phyloP scores from a whole-genome alignment of 2,797 vertebrate species.

The Crotalus adamanteus region DNA sequence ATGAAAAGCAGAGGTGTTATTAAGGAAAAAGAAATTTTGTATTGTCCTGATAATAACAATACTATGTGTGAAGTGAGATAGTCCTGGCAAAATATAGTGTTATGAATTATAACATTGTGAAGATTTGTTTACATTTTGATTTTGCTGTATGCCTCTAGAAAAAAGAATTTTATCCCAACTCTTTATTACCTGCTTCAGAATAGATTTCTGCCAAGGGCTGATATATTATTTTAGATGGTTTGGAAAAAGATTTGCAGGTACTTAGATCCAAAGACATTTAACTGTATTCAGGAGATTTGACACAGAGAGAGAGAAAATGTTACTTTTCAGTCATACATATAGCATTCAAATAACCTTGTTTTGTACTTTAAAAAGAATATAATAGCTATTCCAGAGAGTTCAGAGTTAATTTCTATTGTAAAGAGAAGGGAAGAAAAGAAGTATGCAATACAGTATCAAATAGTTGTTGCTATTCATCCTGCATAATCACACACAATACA shows the following conservation, averaged over 20 bases:
- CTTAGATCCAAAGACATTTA: not conserved
- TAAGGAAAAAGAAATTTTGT: constrained; percentile 12
- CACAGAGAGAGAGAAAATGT: not conserved
- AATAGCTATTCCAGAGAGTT: not conserved
- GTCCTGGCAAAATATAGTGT: not conserved
- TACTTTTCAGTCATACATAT: not conserved
- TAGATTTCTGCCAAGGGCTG: not conserved
- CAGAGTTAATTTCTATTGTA: not conserved
- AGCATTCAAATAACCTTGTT: not conserved
- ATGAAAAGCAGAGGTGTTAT: not conserved
- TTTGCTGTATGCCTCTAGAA: not conserved
- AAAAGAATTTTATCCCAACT: not conserved
- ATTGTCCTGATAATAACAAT: constrained; percentile 1
- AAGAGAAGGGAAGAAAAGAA: not conserved
- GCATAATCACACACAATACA: not conserved
- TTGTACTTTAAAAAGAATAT: not conserved
- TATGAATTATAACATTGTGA: not conserved
- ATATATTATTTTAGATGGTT: not conserved
- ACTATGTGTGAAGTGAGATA: constrained; percentile 4
- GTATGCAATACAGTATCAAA: not conserved
- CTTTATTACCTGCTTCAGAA: not conserved
- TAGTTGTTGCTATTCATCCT: not conserved
- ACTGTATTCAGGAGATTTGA: not conserved
- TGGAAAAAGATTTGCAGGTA: not conserved
- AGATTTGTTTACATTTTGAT: not conserved